These are phyloP conservation scores for Parapsyche elsis DNA, from an alignment of 1,140 invertebrate genomes.

Conservation along the genomic window DNA sequence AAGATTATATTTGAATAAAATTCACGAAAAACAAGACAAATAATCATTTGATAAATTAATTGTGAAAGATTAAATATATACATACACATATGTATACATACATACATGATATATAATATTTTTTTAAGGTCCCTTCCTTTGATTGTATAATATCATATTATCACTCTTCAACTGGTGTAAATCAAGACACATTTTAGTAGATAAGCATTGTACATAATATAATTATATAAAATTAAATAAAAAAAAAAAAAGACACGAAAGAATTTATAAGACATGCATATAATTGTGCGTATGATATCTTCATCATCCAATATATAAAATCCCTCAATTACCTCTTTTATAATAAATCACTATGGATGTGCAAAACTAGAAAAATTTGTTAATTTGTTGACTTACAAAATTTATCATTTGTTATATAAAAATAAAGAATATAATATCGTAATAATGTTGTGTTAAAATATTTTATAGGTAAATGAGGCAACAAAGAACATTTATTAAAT, in stretches of 20 bases:
- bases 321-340: background rate
- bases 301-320: background rate
- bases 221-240: constrained; percentile 24
- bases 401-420: too few relatives aligned
- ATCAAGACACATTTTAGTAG: constrained; percentile 12
- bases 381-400: too few relatives aligned
- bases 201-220: constrained; percentile 34
- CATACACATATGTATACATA: background rate
- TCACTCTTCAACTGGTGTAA: background rate
- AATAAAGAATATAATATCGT: too few relatives aligned
- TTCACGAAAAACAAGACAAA: constrained; percentile 33
- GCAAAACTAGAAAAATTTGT: background rate
- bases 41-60: constrained; percentile 38
- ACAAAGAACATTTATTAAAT: too few relatives aligned
- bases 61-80: constrained; percentile 18
- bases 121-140: constrained; percentile 42
- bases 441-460: too few relatives aligned
- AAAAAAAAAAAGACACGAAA: background rate
- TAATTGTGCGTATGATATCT: background rate
- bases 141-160: constrained; percentile 14
- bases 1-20: constrained; percentile 15
- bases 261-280: background rate
- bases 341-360: background rate
- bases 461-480: too few relatives aligned
- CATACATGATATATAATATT: too few relatives aligned